phyloP scores from a whole-genome alignment of 2,888 invertebrate species.

The Girardia tigrina region DNA sequence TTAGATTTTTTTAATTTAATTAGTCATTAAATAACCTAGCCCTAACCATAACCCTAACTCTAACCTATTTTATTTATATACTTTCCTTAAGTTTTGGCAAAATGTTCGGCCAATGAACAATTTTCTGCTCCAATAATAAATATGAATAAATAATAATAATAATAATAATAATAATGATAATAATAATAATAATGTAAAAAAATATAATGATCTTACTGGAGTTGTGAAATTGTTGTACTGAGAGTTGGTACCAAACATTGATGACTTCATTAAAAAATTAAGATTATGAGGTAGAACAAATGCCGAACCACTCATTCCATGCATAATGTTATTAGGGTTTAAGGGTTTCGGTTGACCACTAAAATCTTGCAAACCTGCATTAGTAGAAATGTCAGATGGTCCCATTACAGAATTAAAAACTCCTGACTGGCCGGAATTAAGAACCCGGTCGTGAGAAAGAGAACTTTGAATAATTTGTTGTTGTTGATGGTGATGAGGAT shows the following conservation, averaged over 20 bases:
- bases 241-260: constrained; percentile 2
- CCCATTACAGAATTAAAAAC: constrained; percentile 12
- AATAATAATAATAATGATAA: not conserved
- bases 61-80: too few species aligned
- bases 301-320: constrained; percentile 20
- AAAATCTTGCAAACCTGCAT: constrained; percentile 13
- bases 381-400: constrained; percentile 23
- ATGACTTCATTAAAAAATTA: constrained; percentile 9
- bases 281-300: constrained; percentile 19
- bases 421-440: constrained; percentile 23
- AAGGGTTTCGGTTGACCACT: constrained; percentile 9
- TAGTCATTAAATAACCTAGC: too few species aligned
- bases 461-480: not conserved
- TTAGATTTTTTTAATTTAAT: too few species aligned
- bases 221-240: constrained; percentile 15
- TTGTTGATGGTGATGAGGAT: not conserved
- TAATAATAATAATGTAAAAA: not conserved
- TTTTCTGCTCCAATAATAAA: too few species aligned
- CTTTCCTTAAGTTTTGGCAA: too few species aligned
- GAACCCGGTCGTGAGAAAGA: not conserved
- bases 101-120: too few species aligned
- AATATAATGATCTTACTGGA: not conserved
- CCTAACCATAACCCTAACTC: too few species aligned
- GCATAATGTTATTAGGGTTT: not conserved
- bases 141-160: too few species aligned